Percentiles rank a stretch among this genome's conserved stretches.
Evolutionary conservation across 2,888 invertebrate species (phyloP).

Genomic region (Acrobasis consociella): DNA sequence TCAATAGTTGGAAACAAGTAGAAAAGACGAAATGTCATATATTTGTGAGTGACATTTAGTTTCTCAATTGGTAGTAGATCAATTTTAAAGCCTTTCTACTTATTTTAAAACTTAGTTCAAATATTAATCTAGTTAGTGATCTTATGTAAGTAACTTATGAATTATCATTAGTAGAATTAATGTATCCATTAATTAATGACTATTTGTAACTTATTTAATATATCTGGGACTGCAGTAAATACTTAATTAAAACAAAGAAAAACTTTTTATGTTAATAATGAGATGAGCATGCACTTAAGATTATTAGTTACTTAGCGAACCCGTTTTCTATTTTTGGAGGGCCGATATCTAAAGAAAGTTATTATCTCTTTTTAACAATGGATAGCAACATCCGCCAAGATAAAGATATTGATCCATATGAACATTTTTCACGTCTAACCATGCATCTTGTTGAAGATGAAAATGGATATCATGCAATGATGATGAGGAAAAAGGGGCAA

Average conservation of each 20-base stretch:
- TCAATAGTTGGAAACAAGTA: slow-evolving; percentile 29
- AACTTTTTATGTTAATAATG: slow-evolving; percentile 11
- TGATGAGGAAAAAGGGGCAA: neutral
- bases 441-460: slow-evolving; percentile 1
- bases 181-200: neutral
- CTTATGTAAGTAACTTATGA: slow-evolving; percentile 15
- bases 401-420: neutral
- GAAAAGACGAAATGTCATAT: slow-evolving; percentile 22
- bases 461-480: slow-evolving; percentile 12
- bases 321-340: neutral
- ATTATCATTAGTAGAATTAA: slow-evolving; percentile 5
- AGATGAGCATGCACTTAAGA: slow-evolving; percentile 5
- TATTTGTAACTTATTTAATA: slow-evolving; percentile 11
- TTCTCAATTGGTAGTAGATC: slow-evolving; percentile 13
- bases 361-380: neutral
- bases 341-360: neutral
- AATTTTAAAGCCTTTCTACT: slow-evolving; percentile 19
- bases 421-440: neutral
- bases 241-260: neutral
- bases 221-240: neutral
- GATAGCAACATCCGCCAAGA: slow-evolving; percentile 6
- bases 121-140: slow-evolving; percentile 1
- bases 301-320: neutral
- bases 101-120: slow-evolving; percentile 14
- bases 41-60: neutral